Base-by-base conservation (phyloP, 2,797 vertebrate species). In the Pachyuromys duprasi region DNA sequence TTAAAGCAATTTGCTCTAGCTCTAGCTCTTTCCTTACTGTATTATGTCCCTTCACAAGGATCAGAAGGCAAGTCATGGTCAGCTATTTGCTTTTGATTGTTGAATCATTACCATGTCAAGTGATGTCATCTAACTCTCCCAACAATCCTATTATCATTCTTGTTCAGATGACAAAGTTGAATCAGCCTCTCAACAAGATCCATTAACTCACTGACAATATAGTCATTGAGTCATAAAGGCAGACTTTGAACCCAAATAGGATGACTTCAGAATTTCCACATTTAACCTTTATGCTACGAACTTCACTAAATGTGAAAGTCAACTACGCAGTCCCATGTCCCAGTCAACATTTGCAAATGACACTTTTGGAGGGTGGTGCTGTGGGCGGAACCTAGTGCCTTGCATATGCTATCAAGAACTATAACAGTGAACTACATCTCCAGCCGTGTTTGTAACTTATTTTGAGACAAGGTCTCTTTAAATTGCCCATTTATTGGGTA, bases 81-180 rank as follows among this genome's bases (percentile, higher is more conserved):
- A 86, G 14, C n/a, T 79, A 42, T 65, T 84, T 65, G 45, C 31
- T 80, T 90, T 39, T 42, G n/a, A n/a, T 67, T 75, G 86, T n/a
- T 80, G 49, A 86, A 86, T 11, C 79, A 31, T 81, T 90, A 65
- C 72, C 4, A 24, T 80, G 42, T 86, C 74, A 94, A 45, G 9
- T 86, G 57, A 63, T 57, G 65, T 39, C 76, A 72, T 93, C 89
- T 94, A 89, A 90, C 89, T 81, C 36, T 95, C 49, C 67, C 79
- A 94, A 42, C 12, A 93, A 62, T 15, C 80, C 9, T 81, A 28
- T 83, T 80, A 55, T 55, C 42, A 88, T 89, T 75, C 70, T 49
- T 81, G 89, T 89, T 93, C 94, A 74, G 55, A 39, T 86, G 63
- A 96, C 60, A 67, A 93, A 96, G 78, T 90, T 89, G 84, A 97